Base-by-base conservation (phyloP, 2,888 invertebrate species). In the Melanostoma mellinum region DNA sequence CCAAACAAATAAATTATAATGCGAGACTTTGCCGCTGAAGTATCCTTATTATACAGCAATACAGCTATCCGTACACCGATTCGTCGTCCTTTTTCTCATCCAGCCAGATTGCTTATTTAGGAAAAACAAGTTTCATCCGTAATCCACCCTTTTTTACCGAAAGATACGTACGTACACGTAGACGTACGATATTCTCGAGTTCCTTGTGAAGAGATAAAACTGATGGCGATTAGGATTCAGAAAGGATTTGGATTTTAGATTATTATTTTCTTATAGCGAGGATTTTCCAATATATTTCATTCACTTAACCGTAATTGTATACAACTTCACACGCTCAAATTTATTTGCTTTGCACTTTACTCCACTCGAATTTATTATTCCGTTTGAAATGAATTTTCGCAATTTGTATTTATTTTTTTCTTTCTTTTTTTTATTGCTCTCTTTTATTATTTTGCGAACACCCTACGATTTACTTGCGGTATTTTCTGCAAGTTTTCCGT, bases 1-100 rank as follows among this genome's bases (percentile, higher is more conserved):
- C 82, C 73, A 73, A 82, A 82, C 73, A 82, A 78, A 79, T 74
- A 74, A 73, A 78, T 72, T 48, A 44, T 38, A 63, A 63, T 75
- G 50, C 61, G 61, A 80, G 63, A 75, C 38, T 65, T 65, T 77
- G 76, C 81, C 67, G 65, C 71, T 67, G 65, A 73, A 55, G 67
- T 53, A 81, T 81, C 81, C 81, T 81, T 67, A 36, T 42, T 63
- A 42, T 65, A 20, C 20, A 30, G 8, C 46, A n/a, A n/a, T 46
- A 20, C 30, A 30, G 8, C 46, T 20, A 63, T 63, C 30, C 56
- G 44, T 44, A 48, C 40, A 20, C 20, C 20, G 20, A 20, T 20
- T 20, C 20, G 20, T 20, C 20, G 20, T 40, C 10, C 35, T 56
- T 38, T 32, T 36, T 48, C 20, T 20, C 20, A 48, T 61, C 46